Base-by-base conservation (phyloP, 92 coral and sea anemone genomes). In the Micromussa lordhowensis region DNA sequence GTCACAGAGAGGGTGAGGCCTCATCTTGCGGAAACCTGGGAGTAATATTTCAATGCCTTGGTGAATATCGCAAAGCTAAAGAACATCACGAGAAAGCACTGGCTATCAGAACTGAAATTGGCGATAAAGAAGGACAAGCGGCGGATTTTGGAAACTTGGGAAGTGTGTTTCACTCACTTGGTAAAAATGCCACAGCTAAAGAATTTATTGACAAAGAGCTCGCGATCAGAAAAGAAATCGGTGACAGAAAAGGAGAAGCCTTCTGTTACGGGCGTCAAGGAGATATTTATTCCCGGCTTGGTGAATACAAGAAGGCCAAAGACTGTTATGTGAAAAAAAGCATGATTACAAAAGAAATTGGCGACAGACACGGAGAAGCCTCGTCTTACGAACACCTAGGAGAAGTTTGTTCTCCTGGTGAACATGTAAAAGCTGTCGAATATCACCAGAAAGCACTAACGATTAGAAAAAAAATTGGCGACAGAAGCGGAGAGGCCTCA, bases 171-270 rank as follows among this genome's bases (percentile, higher is more conserved):
- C 36, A 6, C 16, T 14, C 11, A 5, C 35, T 14, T 4, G 34
- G 34, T 28, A 19, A 69, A 69, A 6, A 69, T 28, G 17, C 18
- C 29, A 31, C 2, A 28, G 76, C 76, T 10, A 71, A 71, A 15
- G 76, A 71, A 71, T 31, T 4, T 71, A 15, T 29, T 19, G 76
- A 71, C 7, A 71, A 32, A 31, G 76, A 36, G 31, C 38, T 71
- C 0, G 3, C 44, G 35, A 31, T 30, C 16, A 29, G 6, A 18
- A 30, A 4, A 71, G 76, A 71, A 71, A 30, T 71, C 12, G 76
- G 40, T 71, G 76, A 71, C 76, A 71, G 40, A 71, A 71, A 31
- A 9, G 76, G 76, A 29, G 76, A 71, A 31, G 76, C 40, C 17
- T 29, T 22, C 17, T 34, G 38, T 31, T 71, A 8, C 5, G 44